A percentile compares a stretch with the other conserved stretches of the same genome.
Conservation (phyloP, 2,888 invertebrate genomes). For the Beris chalybata region DNA sequence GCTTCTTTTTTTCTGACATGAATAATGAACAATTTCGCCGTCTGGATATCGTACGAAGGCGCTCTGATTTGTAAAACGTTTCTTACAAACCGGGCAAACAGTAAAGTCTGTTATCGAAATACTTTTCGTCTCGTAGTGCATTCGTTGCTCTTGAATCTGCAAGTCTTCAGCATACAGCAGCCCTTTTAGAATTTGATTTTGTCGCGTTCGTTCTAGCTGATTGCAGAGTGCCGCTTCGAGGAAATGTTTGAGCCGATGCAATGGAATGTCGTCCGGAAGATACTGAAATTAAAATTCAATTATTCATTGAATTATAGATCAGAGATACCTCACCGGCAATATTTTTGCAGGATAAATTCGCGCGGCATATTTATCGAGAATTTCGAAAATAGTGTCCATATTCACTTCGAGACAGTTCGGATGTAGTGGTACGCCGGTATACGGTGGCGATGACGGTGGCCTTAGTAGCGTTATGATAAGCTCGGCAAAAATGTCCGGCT, state of each 20-base stretch:
- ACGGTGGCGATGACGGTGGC: conserved; percentile 56
- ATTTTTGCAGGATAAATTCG: conserved; percentile 83
- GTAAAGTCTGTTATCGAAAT: conserved; percentile 84
- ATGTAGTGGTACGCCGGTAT: conserved; percentile 56
- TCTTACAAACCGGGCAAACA: conserved; percentile 89
- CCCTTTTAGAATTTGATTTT: conserved; percentile 78
- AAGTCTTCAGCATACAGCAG: conserved; percentile 82
- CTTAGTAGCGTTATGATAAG: conserved; percentile 58
- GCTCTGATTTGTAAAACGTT: conserved; percentile 90
- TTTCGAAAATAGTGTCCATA: conserved; percentile 73
- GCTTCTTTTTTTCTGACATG: conserved; percentile 63
- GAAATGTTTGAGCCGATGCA: conserved; percentile 75
- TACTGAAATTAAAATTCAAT: conserved; percentile 57
- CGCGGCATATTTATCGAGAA: conserved; percentile 82
- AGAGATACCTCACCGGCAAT: conserved; percentile 47
- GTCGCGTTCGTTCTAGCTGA: conserved; percentile 72
- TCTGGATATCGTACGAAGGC: conserved; percentile 91
- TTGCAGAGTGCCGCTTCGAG: conserved; percentile 76
- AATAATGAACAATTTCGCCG: conserved; percentile 91
- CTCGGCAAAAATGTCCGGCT: conserved; percentile 49
- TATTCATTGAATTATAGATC: neutral
- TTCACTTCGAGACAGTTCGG: conserved; percentile 71
- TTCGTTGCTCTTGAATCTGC: conserved; percentile 77
- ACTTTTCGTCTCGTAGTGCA: conserved; percentile 79
- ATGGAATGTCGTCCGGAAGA: conserved; percentile 78